Base-by-base conservation (phyloP, 1,140 invertebrate genomes). In the Drosophila sproati region DNA sequence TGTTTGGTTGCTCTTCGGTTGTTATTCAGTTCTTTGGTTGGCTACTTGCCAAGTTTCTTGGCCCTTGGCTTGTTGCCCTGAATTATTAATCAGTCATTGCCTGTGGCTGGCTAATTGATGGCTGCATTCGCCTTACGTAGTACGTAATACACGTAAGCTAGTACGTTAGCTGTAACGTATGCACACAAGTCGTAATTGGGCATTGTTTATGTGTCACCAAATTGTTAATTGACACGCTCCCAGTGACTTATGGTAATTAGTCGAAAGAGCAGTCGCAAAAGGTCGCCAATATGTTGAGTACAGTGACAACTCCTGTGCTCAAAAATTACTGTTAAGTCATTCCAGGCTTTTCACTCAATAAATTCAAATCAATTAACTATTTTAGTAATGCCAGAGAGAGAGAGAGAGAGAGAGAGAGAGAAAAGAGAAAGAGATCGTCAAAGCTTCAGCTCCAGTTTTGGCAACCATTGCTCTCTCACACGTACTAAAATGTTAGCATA, bases 31-130 rank as follows among this genome's bases (percentile, higher is more conserved):
- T 31, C 31, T 50, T n/a, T 74, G 29, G n/a, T 55, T 47, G 60
- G 51, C 8, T 2, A 8, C 31, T 34, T 60, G 55, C 20, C 29
- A 12, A 64, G 51, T 39, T 56, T 43, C 54, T 51, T 51, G 31
- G 45, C 61, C 56, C 6, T 28, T 34, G 45, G 5, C 35, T 69
- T 66, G 73, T 52, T 66, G 83, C 57, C 59, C 71, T 85, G 81
- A 78, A 88, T 90, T 85, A 88, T 79, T 81, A 88, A 88, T 90
- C 78, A 78, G 68, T 68, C 67, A 54, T 83, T 57, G 48, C 47
- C 4, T 4, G 10, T 43, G 10, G 45, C 41, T 48, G 57, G 50
- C 56, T 72, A 77, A 77, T 77, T 77, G 73, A 77, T 77, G 73
- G n/a, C 66, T 45, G 37, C 10, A n/a, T 12, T 28, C 3, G 10